A percentile compares a stretch with the other conserved stretches of the same genome.
phyloP scores from a whole-genome alignment of 2,888 invertebrate species.

The Tachina grossa region DNA sequence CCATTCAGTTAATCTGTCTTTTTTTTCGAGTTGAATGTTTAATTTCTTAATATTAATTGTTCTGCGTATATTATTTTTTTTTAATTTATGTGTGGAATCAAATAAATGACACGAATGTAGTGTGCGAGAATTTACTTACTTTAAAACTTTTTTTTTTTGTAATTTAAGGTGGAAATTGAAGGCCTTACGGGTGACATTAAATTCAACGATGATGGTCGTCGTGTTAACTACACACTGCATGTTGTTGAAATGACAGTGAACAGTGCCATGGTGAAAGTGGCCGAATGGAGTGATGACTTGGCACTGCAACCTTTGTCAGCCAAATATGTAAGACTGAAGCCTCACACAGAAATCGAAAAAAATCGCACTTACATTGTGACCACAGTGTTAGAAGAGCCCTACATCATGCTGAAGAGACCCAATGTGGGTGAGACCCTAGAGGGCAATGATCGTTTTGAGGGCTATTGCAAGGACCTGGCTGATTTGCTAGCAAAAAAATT shows the following conservation, averaged over 20 bases:
- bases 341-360: conserved; percentile 88
- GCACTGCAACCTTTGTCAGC: conserved; percentile 90
- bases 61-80: conserved; percentile 21
- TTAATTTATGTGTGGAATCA: background rate
- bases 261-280: conserved; percentile 95
- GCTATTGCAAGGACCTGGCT: conserved; percentile 96
- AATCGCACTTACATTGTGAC: conserved; percentile 95
- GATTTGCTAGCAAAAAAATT: conserved; percentile 91
- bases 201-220: conserved; percentile 94
- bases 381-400: conserved; percentile 93
- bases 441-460: conserved; percentile 92
- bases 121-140: conserved; percentile 12
- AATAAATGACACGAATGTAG: background rate
- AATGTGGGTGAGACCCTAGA: conserved; percentile 86
- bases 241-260: conserved; percentile 97
- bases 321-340: conserved; percentile 89
- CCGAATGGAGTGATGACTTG: conserved; percentile 92
- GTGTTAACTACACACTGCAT: conserved; percentile 94
- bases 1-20: background rate
- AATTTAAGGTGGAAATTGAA: conserved; percentile 92
- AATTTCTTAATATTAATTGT: background rate
- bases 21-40: background rate
- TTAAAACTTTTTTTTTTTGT: conserved; percentile 53
- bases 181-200: conserved; percentile 95
- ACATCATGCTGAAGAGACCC: conserved; percentile 89